Conservation (phyloP, 2,797 vertebrate species). For the Cephalopachus bancanus region DNA sequence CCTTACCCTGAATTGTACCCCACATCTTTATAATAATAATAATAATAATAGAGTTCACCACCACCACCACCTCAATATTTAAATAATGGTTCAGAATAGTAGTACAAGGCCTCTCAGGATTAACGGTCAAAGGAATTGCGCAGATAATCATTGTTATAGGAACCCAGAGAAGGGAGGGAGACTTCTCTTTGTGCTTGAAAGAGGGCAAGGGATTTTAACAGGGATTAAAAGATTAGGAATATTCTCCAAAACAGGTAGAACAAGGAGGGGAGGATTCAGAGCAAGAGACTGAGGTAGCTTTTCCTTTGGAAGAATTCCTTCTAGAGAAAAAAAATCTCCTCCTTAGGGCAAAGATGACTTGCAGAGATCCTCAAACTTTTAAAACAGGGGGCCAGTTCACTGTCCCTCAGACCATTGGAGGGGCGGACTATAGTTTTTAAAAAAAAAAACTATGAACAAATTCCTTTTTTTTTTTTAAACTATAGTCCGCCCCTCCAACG, state of each 20-base stretch:
- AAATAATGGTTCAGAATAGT: not conserved
- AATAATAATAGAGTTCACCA: not conserved
- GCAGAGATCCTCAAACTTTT: too few species aligned
- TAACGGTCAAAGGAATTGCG: not conserved
- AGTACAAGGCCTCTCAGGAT: not conserved
- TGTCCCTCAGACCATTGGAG: too few species aligned
- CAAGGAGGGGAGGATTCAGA: slow-evolving; percentile 15
- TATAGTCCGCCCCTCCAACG: too few species aligned
- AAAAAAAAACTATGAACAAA: too few species aligned
- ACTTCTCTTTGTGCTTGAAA: not conserved
- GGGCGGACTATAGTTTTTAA: too few species aligned
- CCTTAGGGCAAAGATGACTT: not conserved
- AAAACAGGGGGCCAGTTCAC: too few species aligned
- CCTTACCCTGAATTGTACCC: too few species aligned
- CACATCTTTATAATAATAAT: too few species aligned
- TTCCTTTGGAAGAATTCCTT: slow-evolving; percentile 11
- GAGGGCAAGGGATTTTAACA: not conserved
- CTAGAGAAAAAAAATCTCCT: not conserved
- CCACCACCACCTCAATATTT: not conserved
- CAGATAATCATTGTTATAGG: not conserved
- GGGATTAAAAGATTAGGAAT: not conserved
- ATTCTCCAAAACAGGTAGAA: not conserved
- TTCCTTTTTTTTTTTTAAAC: too few species aligned
- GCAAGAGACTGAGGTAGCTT: not conserved
- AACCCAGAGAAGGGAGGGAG: not conserved